Evolutionary conservation across 1,140 invertebrate species (phyloP), one percentile per base, ranked within the genome.

Genomic region (Ips typographus): DNA sequence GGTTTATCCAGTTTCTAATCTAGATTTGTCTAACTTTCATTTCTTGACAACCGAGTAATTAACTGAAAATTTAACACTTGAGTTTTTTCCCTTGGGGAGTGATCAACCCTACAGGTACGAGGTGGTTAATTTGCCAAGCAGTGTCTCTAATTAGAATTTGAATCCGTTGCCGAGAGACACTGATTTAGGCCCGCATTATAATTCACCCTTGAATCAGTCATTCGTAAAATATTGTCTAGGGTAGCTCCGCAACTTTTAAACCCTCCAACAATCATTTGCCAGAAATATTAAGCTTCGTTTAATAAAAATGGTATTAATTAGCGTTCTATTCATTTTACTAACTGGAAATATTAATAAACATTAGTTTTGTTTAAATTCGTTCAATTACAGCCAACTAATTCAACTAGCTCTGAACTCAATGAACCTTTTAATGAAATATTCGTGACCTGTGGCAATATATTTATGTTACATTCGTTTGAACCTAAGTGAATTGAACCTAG

Each of bases 131-230:
- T 22, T 22, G 22, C 22, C 22, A 22, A 22, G 22, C 22, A 22
- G 22, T 22, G 22, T 22, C 22, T 41, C 51, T 72, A 73, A 74
- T 74, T 74, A 63, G 68, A 43, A 71, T 73, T 69, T 72, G 68
- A 71, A 61, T 58, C 59, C 63, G 73, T 74, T 76, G 74, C 75
- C 71, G 70, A 66, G 75, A 67, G 68, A 75, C 75, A 74, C 60
- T 68, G 74, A 76, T 71, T 72, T 73, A 74, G 64, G 41, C 61
- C 51, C 60, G 60, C 70, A 75, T 58, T 60, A 68, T 72, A 71
- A 72, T 72, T 67, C 72, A 63, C 68, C 61, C 65, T 22, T 57
- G 70, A 76, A 70, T 71, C 73, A 74, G 67, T 74, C 67, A 71
- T 55, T 69, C 53, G 72, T 72, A 60, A 74, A 75, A 72, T 74